Base-by-base conservation (phyloP, 1,140 invertebrate genomes). In the Penaeus vannamei region DNA sequence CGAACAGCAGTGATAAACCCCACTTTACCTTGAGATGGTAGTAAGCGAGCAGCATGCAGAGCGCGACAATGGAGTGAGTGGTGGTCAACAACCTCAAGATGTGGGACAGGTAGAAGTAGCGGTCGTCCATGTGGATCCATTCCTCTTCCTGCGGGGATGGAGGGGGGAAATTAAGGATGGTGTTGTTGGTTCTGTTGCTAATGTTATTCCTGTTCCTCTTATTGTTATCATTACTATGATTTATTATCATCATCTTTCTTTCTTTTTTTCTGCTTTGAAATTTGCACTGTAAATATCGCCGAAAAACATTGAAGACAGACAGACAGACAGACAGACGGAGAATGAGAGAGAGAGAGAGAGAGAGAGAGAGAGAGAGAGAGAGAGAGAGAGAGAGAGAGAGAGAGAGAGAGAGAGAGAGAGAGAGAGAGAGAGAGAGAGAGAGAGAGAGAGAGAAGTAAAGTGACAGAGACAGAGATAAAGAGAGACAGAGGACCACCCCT, bases 1-100 rank as follows among this genome's bases (percentile, higher is more conserved):
- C 20, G 10, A 60, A 62, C 19, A 60, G n/a, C n/a, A 60, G 62
- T 14, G 8, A 4, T 17, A 23, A 32, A 14, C 19, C n/a, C 26
- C 29, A 23, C 4, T 36, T 23, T 92, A 95, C 97, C 94, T 99
- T 99, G 1, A 99, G 95, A 93, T 99, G 97, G 93, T 99, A 99
- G 92, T 99, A 99, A 36, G 98, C 98, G 59, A 99, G 97, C 22
- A 99, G 94, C 95, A 99, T 99, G 64, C 97, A 98, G 77, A 99
- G 94, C 0, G 99, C 99, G 10, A 98, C 96, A 8, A 98, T 93
- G 12, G 98, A 97, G 93, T 99, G 99, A 29, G 98, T 92, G 0
- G 96, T 92, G 1, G 98, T 97, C 62, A 98, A 95, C 12, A 97
- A 93, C 20, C 97, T 95, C 93, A 99, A 96, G 0, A 98, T 95